A percentile compares a stretch with the other conserved stretches of the same genome.
Conservation (phyloP, 2,888 invertebrate genomes). For the Hoplodrina ambigua region DNA sequence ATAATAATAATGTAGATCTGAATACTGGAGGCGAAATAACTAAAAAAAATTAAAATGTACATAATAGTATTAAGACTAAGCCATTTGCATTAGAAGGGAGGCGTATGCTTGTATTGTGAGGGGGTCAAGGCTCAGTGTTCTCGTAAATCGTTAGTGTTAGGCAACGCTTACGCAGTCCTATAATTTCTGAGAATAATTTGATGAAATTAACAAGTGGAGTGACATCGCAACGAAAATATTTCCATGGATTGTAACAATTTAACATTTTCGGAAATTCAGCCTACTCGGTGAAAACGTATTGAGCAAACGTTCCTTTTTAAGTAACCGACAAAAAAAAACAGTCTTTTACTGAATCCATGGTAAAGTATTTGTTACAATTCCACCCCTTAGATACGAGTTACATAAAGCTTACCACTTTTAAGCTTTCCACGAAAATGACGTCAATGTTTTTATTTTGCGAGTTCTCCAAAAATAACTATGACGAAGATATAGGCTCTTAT, state of each 20-base stretch:
- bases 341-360: no score
- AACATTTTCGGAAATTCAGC: no score
- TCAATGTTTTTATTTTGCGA: slow-evolving; percentile 19
- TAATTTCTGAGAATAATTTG: slow-evolving; percentile 7
- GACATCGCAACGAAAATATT: no score
- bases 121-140: slow-evolving; percentile 46
- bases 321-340: no score
- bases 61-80: background rate
- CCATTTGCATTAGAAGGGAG: slow-evolving; percentile 41
- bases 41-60: background rate
- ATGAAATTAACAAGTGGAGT: no score
- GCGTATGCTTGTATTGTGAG: slow-evolving; percentile 6
- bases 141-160: slow-evolving; percentile 30
- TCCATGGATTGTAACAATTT: no score
- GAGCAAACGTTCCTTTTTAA: no score
- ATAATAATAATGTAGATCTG: no score
- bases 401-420: background rate
- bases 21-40: no score
- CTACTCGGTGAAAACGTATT: no score
- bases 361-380: no score
- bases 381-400: slow-evolving; percentile 2
- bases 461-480: slow-evolving; percentile 7
- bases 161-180: background rate
- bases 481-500: slow-evolving; percentile 15
- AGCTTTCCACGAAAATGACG: background rate